Evolutionary conservation across 1,140 invertebrate genomes (phyloP), one percentile per base, ranked within the genome.

Genomic region (Caenorhabditis inopinata): DNA sequence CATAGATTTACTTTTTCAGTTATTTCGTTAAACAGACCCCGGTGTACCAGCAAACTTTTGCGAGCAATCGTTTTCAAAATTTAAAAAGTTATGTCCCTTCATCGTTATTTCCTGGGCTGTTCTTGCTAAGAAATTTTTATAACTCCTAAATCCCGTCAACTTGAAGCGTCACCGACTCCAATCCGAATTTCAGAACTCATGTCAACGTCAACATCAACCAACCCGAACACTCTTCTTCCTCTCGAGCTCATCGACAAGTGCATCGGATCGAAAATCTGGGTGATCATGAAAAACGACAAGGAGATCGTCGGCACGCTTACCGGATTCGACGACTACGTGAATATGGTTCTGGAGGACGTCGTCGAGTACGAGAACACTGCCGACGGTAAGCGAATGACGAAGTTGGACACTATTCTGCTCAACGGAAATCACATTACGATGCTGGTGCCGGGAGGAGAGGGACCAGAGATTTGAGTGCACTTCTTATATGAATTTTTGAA

Each of bases 161-260:
- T n/a, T n/a, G n/a, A n/a, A n/a, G n/a, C n/a, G n/a, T n/a, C n/a
- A n/a, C n/a, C n/a, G n/a, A n/a, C n/a, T 14, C 38, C 38, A 14
- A 42, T 42, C 14, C 14, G 5, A 5, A 7, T 42, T 42, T 14
- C 38, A 42, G 38, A 23, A 49, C 5, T 14, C 38, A 80, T 74
- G 78, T 12, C 58, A 16, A 81, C 83, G 11, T 79, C 83, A n/a
- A 87, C 90, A 16, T 82, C 87, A 16, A 85, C 92, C 29, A 93
- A 93, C 89, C 92, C 92, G 11, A 93, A 93, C 7, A 93, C 93
- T 14, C 88, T 94, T 35, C 89, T 94, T 78, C 93, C 93, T 53
- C 86, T 93, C 94, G 97, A 99, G 91, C 90, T 99, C 82, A 96
- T 99, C n/a, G 97, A 99, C 88, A 99, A 99, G 92, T 99, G 97